Evolutionary conservation across 2,797 vertebrate genomes (phyloP).

Genomic region (Mico argentatus): DNA sequence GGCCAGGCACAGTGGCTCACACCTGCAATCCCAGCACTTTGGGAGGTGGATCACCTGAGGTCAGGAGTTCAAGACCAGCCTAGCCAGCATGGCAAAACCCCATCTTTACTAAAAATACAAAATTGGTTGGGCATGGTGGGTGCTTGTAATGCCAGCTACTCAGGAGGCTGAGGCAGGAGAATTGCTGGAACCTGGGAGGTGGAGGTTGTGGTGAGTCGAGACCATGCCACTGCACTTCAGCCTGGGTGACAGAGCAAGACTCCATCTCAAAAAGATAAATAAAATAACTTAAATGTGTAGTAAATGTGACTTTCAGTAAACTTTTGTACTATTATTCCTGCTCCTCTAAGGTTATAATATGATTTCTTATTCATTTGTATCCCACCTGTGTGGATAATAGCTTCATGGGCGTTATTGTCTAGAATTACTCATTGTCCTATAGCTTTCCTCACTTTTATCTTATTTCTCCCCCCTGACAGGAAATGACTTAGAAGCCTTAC

Average conservation of each 20-base stretch:
- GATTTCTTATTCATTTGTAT: background rate
- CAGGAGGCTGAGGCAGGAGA: too few species aligned
- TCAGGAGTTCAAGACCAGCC: background rate
- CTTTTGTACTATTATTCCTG: background rate
- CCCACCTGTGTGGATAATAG: background rate
- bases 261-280: too few species aligned
- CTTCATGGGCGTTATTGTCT: constrained; percentile 62
- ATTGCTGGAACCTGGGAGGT: too few species aligned
- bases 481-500: constrained; percentile 99
- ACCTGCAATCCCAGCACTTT: too few species aligned
- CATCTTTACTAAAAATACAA: background rate
- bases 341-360: background rate
- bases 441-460: constrained; percentile 75
- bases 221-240: too few species aligned
- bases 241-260: too few species aligned
- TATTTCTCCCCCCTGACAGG: constrained; percentile 86
- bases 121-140: background rate
- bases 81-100: background rate
- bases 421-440: constrained; percentile 81
- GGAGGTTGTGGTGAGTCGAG: too few species aligned
- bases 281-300: too few species aligned
- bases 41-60: background rate
- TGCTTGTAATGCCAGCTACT: too few species aligned
- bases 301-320: background rate
- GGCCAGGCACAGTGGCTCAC: too few species aligned